Base-by-base conservation (phyloP, 2,113 vertebrate species). In the Kryptolebias marmoratus region DNA sequence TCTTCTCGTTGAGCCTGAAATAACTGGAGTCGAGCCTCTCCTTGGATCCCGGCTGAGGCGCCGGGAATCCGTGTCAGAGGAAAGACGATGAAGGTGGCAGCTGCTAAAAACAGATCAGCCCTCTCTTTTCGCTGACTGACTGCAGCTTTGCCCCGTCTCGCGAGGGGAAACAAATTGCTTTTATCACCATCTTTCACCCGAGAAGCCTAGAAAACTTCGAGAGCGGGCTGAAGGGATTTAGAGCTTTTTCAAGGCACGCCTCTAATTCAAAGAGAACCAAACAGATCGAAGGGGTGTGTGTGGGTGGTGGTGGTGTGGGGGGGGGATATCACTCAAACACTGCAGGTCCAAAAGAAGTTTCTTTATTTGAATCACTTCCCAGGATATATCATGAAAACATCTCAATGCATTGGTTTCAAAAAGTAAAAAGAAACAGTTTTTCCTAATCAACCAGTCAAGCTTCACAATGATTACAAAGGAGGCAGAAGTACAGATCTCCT, bases 311-410 rank as follows among this genome's bases (percentile, higher is more conserved):
- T 22, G 22, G 22, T 22, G 22, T 22, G 22, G 22, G 0, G 8
- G 39, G 16, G 58, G 58, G 30, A 57, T 31, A 14, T 16, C 52
- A 65, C 47, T 61, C 32, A 7, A 39, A 66, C 31, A 2, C 56
- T 76, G 62, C 72, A 49, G 75, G 47, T 80, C 53, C 60, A 79
- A 86, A 87, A 85, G 55, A 63, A 56, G 53, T 83, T 80, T 57
- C 68, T 87, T 87, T 87, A 88, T 87, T 87, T 32, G 57, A 75
- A 63, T 84, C 68, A 54, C 67, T 86, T 31, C 52, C 59, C 79
- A 81, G 64, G 50, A 12, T 57, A 79, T 56, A 66, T 28, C 60
- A 75, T 50, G 71, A 78, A 88, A 81, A 88, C 82, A 82, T 74
- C 2, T 67, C 0, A 28, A 65, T 44, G 56, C 60, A 12, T 61